phyloP scores from a whole-genome alignment of 1,140 invertebrate genomes.

The Lasaia peninsularis region DNA sequence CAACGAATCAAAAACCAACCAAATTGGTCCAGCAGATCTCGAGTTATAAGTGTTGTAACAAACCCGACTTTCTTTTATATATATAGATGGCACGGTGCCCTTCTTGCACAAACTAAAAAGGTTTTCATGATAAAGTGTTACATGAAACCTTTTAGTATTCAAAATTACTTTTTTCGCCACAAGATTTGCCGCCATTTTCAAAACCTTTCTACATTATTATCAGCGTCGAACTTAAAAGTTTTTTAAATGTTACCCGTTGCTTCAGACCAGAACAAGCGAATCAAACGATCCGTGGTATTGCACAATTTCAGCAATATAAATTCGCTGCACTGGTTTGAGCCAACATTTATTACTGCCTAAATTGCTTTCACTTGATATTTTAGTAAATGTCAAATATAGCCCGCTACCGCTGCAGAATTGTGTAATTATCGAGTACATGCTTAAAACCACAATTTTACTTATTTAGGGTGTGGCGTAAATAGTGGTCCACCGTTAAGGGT shows the following conservation, averaged over 20 bases:
- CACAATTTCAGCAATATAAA: not conserved
- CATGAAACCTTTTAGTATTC: not conserved
- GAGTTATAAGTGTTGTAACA: no score
- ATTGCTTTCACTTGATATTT: slow-evolving; percentile 1
- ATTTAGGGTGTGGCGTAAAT: no score
- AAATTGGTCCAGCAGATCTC: no score
- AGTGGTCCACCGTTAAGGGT: no score
- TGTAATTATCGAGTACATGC: no score
- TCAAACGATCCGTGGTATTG: not conserved
- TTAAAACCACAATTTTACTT: no score
- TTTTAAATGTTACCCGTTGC: not conserved
- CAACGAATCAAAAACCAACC: no score
- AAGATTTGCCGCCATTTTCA: not conserved
- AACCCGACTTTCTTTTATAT: no score
- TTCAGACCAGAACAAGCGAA: not conserved
- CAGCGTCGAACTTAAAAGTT: not conserved
- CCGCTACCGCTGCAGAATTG: no score
- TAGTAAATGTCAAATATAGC: not conserved
- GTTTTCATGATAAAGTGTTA: no score
- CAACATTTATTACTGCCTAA: not conserved
- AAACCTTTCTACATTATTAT: not conserved
- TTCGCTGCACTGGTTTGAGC: not conserved
- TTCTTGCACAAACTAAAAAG: no score
- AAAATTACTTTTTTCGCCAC: not conserved
- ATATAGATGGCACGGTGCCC: no score